Evolutionary conservation across 2,888 invertebrate species (phyloP).

Genomic region (Chrysotoxum bicinctum): DNA sequence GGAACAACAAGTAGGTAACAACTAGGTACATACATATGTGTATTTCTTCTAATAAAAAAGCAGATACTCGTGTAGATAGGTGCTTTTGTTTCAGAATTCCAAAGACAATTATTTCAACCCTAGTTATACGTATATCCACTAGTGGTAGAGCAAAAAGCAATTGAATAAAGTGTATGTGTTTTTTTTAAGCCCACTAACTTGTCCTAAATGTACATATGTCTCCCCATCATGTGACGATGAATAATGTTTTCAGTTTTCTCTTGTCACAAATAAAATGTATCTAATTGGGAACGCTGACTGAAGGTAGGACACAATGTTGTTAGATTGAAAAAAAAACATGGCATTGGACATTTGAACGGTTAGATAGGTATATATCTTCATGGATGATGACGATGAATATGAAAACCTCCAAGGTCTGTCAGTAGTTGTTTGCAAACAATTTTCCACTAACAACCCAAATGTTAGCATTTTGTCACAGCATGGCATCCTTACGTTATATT

Average conservation of each 20-base stretch:
- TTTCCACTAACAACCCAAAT: conserved; percentile 6
- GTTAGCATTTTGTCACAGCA: background rate
- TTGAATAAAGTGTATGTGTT: background rate
- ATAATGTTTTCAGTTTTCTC: background rate
- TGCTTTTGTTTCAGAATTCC: background rate
- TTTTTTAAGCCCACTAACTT: background rate
- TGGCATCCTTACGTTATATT: background rate
- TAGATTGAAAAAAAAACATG: background rate
- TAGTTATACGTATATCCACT: background rate
- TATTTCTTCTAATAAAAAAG: background rate
- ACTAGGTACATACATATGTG: background rate
- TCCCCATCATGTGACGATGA: background rate
- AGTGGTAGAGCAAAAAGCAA: conserved; percentile 1
- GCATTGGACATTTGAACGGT: background rate
- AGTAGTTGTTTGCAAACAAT: background rate
- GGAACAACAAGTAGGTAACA: background rate
- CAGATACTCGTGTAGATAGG: background rate
- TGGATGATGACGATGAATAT: background rate
- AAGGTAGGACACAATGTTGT: background rate
- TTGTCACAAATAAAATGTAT: background rate
- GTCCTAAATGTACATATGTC: background rate
- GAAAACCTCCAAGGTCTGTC: background rate
- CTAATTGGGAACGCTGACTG: conserved; percentile 6
- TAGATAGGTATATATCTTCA: background rate
- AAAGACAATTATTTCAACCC: background rate